Evolutionary conservation across 2,888 invertebrate species (phyloP).

Genomic region (Callimorpha dominula): DNA sequence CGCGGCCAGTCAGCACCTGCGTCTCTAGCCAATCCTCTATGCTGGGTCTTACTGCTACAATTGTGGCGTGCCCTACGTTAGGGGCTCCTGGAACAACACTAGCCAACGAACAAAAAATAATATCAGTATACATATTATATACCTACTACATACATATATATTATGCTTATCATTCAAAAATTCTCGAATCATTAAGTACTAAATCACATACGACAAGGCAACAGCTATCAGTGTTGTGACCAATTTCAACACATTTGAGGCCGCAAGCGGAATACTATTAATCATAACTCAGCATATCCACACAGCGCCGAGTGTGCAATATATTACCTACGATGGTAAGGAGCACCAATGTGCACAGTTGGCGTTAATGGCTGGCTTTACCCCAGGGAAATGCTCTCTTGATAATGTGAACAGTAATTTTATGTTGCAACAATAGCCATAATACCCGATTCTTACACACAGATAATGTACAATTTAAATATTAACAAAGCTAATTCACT

Average conservation of each 20-base stretch:
- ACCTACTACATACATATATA: neutral
- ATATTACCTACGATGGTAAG: constrained; percentile 70
- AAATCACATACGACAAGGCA: constrained; percentile 43
- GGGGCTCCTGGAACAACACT: too few relatives aligned
- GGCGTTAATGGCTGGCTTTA: constrained; percentile 81
- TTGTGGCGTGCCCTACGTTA: too few relatives aligned
- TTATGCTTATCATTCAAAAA: too few relatives aligned
- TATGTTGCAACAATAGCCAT: constrained; percentile 76
- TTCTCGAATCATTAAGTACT: constrained; percentile 37
- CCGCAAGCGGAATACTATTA: constrained; percentile 63
- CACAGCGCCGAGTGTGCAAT: constrained; percentile 65
- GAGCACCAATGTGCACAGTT: constrained; percentile 78
- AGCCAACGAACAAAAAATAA: too few relatives aligned
- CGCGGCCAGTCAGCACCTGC: too few relatives aligned
- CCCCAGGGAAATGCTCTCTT: constrained; percentile 82
- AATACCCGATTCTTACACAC: constrained; percentile 54
- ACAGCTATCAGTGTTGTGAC: constrained; percentile 55
- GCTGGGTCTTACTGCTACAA: too few relatives aligned
- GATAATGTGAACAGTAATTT: constrained; percentile 81
- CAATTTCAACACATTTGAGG: constrained; percentile 64
- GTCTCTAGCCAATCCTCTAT: too few relatives aligned
- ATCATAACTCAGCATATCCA: constrained; percentile 65
- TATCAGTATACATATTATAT: too few relatives aligned
- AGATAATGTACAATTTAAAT: constrained; percentile 61
- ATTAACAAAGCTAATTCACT: constrained; percentile 51